These are phyloP conservation scores for Yponomeuta cagnagella DNA, from an alignment of 2,888 invertebrate species.

Conservation along the genomic window DNA sequence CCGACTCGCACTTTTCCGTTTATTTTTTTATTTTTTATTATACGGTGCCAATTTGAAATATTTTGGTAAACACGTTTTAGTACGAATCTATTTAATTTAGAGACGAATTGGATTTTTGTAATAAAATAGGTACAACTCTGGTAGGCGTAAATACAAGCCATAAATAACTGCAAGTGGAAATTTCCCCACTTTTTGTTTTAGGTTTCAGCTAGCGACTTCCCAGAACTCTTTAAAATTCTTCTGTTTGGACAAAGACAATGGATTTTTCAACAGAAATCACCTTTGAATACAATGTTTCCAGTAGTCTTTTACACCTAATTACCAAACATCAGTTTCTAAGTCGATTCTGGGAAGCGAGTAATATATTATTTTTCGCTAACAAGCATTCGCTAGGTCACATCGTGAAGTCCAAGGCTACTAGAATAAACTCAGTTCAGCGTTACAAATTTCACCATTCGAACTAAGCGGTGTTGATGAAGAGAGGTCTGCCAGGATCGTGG, in stretches of 20 bases:
- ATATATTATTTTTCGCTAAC: slow-evolving; percentile 5
- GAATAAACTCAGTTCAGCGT: neutral
- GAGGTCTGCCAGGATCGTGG: too few relatives aligned
- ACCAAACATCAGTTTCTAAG: neutral
- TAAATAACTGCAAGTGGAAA: too few relatives aligned
- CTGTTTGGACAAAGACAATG: neutral
- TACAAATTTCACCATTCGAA: too few relatives aligned
- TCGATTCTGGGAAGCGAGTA: neutral
- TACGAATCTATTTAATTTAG: too few relatives aligned
- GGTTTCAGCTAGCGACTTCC: neutral
- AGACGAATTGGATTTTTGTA: too few relatives aligned
- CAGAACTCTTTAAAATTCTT: neutral
- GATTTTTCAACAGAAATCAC: neutral
- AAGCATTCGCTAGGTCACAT: neutral
- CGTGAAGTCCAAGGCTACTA: neutral
- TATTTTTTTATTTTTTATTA: too few relatives aligned
- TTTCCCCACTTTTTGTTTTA: neutral
- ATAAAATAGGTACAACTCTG: too few relatives aligned
- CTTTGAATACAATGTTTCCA: neutral
- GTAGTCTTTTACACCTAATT: neutral
- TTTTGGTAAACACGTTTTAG: too few relatives aligned
- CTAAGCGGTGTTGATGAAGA: too few relatives aligned
- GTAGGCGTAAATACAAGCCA: too few relatives aligned
- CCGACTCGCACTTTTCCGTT: too few relatives aligned
- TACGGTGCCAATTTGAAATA: too few relatives aligned